Evolutionary conservation across 2,888 invertebrate genomes (phyloP).

Genomic region (Criorhina ranunculi): DNA sequence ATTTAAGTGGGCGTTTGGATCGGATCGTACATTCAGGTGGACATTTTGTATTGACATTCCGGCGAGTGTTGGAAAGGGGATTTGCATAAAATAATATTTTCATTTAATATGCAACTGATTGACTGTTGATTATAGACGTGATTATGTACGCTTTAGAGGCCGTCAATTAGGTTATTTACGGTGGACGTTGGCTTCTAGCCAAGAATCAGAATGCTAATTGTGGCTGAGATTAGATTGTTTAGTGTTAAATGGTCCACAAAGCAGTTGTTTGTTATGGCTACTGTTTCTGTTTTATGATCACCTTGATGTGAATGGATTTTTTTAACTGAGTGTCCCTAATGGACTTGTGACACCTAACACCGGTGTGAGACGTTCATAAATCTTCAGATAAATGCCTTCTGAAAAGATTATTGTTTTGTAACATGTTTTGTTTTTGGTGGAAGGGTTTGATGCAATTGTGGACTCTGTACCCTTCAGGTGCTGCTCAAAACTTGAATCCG

Average conservation of each 20-base stretch:
- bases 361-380: too few species aligned
- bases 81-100: conserved; percentile 71
- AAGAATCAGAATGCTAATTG: conserved; percentile 62
- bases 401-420: too few species aligned
- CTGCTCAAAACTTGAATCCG: too few species aligned
- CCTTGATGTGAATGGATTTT: too few species aligned
- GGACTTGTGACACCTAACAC: too few species aligned
- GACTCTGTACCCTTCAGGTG: too few species aligned
- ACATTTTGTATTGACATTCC: conserved; percentile 64
- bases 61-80: conserved; percentile 34
- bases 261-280: conserved; percentile 25
- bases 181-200: conserved; percentile 5
- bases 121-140: conserved; percentile 46
- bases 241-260: conserved; percentile 29
- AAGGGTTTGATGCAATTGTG: too few species aligned
- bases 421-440: too few species aligned
- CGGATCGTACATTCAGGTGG: conserved; percentile 32
- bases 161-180: conserved; percentile 48
- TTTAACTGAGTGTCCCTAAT: too few species aligned
- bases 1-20: conserved; percentile 58
- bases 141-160: conserved; percentile 51
- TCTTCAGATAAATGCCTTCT: too few species aligned
- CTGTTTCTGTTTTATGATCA: neutral
- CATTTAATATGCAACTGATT: conserved; percentile 46
- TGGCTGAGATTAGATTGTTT: conserved; percentile 41